phyloP scores from a whole-genome alignment of 2,888 invertebrate genomes.

The Phanerotoma sp. region DNA sequence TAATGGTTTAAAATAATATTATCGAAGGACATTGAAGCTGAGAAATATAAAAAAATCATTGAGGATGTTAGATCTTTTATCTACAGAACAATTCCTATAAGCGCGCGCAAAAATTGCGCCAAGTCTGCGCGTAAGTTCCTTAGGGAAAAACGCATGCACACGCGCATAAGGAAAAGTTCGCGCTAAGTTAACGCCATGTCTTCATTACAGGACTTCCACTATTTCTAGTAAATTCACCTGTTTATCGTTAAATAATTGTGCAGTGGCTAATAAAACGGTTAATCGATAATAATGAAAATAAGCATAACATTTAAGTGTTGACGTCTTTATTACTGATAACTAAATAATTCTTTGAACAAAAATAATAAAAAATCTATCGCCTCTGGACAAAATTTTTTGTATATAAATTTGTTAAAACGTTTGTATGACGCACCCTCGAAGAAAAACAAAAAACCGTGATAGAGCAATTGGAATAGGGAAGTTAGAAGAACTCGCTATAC shows the following conservation, averaged over 20 bases:
- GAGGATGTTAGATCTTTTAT: neutral
- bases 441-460: no score
- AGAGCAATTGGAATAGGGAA: no score
- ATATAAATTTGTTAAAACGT: no score
- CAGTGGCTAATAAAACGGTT: neutral
- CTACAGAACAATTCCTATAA: neutral
- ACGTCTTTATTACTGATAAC: no score
- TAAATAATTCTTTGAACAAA: no score
- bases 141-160: constrained; percentile 1
- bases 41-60: neutral
- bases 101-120: constrained; percentile 5
- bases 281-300: no score
- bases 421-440: no score
- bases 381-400: no score
- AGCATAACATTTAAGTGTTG: no score
- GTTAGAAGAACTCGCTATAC: no score
- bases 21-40: neutral
- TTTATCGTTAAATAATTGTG: neutral
- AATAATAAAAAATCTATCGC: no score
- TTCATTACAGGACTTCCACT: neutral
- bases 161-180: constrained; percentile 14
- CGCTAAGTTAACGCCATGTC: constrained; percentile 13
- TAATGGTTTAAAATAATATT: no score
- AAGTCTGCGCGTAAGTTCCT: neutral
- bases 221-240: neutral